A percentile compares a stretch with the other conserved stretches of the same genome.
phyloP scores from a whole-genome alignment of 1,140 invertebrate genomes.

The Dryas iulia region DNA sequence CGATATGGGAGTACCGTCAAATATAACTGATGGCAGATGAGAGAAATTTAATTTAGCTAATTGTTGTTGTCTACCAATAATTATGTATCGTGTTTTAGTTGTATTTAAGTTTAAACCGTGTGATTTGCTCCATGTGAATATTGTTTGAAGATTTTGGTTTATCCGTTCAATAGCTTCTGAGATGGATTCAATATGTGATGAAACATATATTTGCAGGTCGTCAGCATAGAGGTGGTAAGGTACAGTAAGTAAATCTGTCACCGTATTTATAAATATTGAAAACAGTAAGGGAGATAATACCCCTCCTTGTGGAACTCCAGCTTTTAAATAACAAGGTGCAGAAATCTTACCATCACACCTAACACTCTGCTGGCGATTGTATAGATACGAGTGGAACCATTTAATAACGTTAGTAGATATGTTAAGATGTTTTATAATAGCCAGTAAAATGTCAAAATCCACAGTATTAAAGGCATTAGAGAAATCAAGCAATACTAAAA shows the following conservation, averaged over 20 bases:
- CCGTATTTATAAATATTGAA: not conserved
- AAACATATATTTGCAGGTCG: not conserved
- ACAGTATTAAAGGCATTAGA: conserved; percentile 14
- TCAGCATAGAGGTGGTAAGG: not conserved
- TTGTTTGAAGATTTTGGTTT: not conserved
- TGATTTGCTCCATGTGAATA: too few relatives aligned
- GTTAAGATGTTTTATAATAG: not conserved
- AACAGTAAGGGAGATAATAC: not conserved
- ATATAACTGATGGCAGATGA: too few relatives aligned
- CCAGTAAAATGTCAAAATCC: not conserved
- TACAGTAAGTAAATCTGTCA: not conserved
- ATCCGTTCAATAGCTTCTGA: not conserved
- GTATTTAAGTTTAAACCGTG: too few relatives aligned
- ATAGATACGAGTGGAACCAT: not conserved
- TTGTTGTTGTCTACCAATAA: too few relatives aligned
- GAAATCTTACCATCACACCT: not conserved
- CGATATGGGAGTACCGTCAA: too few relatives aligned
- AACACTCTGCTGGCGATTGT: not conserved
- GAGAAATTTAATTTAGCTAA: too few relatives aligned
- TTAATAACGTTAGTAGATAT: not conserved
- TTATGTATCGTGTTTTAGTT: too few relatives aligned
- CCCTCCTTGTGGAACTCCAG: not conserved
- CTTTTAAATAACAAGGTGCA: not conserved
- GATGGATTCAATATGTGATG: not conserved
- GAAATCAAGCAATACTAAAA: not conserved